Base-by-base conservation (phyloP, 2,888 invertebrate species). In the Conistra vaccinii region DNA sequence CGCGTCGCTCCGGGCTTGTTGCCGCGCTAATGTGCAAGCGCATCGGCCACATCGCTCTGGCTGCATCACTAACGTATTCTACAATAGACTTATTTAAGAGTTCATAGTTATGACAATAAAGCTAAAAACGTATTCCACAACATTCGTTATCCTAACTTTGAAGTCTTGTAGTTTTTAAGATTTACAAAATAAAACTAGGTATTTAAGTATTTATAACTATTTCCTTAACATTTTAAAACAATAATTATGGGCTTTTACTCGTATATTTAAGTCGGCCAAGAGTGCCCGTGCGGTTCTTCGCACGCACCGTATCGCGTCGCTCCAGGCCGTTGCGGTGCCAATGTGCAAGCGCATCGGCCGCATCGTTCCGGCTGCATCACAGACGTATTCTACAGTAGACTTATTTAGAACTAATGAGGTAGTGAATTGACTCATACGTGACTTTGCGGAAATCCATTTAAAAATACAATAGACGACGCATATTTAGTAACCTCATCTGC, bases 231-330 rank as follows among this genome's bases (percentile, higher is more conserved):
- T 48, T 48, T 48, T 23, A 23, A 3, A 48, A 23, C 48, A 48
- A 48, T 48, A 7, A 20, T 20, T 48, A 39, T 39, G 39, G 39
- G 39, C n/a, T 39, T 9, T 39, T 12, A 89, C 89, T 87, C 92
- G n/a, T n/a, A 92, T 93, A 93, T 93, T 93, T 91, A 92, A 81
- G 86, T 81, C 87, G 86, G 88, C 85, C 89, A 90, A 89, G 87
- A 90, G 88, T 88, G 88, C 89, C 85, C 85, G 90, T 88, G 84
- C 83, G 86, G 85, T 87, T 73, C 9, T 86, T 88, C 78, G 82
- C 26, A 32, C 17, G 67, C 58, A 78, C 78, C 81, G 77, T 91
- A 93, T 93, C 92, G 91, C 89, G 89, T 77, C 85, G 92, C 94
- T 92, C 84, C 86, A 69, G 93, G 94, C 93, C 84, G 81, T 86